Percentiles rank a stretch among this genome's conserved stretches.
These are phyloP conservation scores for Geranospiza caerulescens DNA, from an alignment of 2,797 vertebrate species.

Conservation along the genomic window DNA sequence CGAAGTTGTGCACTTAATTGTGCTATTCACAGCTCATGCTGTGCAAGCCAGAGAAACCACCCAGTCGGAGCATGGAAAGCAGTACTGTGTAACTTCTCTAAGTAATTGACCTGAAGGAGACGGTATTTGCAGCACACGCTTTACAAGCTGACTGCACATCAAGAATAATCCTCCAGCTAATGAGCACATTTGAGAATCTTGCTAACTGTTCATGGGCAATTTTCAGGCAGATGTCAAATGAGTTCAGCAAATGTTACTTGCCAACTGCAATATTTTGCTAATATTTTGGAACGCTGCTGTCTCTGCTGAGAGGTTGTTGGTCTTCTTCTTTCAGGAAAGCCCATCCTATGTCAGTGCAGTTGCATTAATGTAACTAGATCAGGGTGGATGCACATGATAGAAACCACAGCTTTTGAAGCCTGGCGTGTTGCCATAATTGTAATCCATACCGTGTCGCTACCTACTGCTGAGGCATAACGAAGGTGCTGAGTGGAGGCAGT, in stretches of 20 bases:
- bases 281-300: neutral
- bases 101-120: neutral
- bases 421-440: neutral
- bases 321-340: neutral
- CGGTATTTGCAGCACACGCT: neutral
- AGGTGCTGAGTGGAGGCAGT: neutral
- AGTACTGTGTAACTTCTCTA: neutral
- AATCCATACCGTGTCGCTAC: accelerated
- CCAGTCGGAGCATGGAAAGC: neutral
- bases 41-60: neutral
- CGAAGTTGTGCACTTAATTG: neutral
- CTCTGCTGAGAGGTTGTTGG: neutral
- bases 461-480: neutral
- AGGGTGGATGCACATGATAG: accelerated
- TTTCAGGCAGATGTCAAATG: neutral
- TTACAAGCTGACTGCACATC: neutral
- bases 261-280: neutral
- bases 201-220: neutral
- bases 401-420: neutral
- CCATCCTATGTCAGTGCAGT: neutral
- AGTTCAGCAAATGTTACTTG: neutral
- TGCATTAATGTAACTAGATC: neutral
- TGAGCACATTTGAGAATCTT: neutral
- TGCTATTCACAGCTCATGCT: neutral
- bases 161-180: conserved; percentile 15